Base-by-base conservation (phyloP, 1,140 invertebrate genomes). In the Riptortus pedestris region DNA sequence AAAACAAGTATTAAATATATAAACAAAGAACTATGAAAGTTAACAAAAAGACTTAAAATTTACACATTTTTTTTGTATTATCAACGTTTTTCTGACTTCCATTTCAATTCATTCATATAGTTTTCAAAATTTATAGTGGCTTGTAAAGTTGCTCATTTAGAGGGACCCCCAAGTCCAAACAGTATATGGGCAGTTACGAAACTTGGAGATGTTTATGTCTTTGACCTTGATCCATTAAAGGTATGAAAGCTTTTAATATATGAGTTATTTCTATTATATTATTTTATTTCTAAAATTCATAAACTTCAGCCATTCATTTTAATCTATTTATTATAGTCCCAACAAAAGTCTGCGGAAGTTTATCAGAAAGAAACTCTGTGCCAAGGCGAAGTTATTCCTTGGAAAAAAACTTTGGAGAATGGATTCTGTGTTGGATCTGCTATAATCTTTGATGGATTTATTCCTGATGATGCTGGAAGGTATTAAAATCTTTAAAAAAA, bases 161-260 rank as follows among this genome's bases (percentile, higher is more conserved):
- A 81, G 33, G 83, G 83, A 16, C 80, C 78, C 67, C 86, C 88
- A 24, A 81, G 81, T 28, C 73, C 79, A 64, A 81, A 83, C 72
- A 82, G 88, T 12, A 79, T 91, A 63, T 93, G 90, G 90, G 78
- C 82, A 12, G 82, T 88, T 5, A 89, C 86, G 22, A 80, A 80
- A 47, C 76, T 86, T 67, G 90, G 91, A 22, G 90, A 93, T 74
- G 79, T 91, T 20, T 86, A 87, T 70, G 83, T 86, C 31, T 88
- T 86, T 75, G 88, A 91, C 78, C 82, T 85, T 29, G 69, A 76
- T 26, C 70, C 72, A n/a, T 70, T 75, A 29, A 78, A 80, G 72
- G 77, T 78, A 74, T 69, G 65, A 31, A 18, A 31, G 14, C 5
- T 14, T 27, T 12, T 27, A 16, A 57, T 27, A 24, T 27, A 27